Conservation (phyloP, 2,888 invertebrate genomes). For the Diaphora mendica region DNA sequence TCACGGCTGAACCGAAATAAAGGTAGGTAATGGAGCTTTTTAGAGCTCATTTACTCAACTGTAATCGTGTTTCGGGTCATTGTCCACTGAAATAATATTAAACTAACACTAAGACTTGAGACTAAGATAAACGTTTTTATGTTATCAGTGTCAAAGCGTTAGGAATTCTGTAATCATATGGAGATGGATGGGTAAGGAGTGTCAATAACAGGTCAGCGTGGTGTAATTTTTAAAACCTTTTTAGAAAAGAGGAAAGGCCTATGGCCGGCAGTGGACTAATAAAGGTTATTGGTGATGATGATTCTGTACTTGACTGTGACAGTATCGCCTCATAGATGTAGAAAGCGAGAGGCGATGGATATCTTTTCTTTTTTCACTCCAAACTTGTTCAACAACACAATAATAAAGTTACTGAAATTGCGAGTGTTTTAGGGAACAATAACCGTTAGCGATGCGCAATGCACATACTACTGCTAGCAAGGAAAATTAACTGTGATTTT, state of each 20-base stretch:
- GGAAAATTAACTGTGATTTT: not conserved
- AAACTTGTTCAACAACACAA: not conserved
- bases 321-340: not conserved
- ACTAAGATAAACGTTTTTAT: too few species aligned
- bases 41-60: constrained; percentile 6
- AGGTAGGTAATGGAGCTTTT: constrained; percentile 12
- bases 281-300: too few species aligned
- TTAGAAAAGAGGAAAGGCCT: not conserved
- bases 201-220: too few species aligned
- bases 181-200: too few species aligned
- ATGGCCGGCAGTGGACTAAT: too few species aligned
- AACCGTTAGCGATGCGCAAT: not conserved
- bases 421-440: not conserved
- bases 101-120: not conserved
- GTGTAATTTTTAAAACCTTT: too few species aligned
- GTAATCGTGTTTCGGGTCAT: constrained; percentile 12
- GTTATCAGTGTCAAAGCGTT: not conserved
- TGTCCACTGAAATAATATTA: constrained; percentile 3
- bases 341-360: not conserved
- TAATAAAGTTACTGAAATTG: not conserved
- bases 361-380: not conserved
- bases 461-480: not conserved
- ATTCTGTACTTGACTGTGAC: not conserved
- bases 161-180: not conserved
- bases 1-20: constrained; percentile 9